Percentiles rank a stretch among this genome's conserved stretches.
Evolutionary conservation across 2,888 invertebrate species (phyloP).

Genomic region (Lissonota sp.): DNA sequence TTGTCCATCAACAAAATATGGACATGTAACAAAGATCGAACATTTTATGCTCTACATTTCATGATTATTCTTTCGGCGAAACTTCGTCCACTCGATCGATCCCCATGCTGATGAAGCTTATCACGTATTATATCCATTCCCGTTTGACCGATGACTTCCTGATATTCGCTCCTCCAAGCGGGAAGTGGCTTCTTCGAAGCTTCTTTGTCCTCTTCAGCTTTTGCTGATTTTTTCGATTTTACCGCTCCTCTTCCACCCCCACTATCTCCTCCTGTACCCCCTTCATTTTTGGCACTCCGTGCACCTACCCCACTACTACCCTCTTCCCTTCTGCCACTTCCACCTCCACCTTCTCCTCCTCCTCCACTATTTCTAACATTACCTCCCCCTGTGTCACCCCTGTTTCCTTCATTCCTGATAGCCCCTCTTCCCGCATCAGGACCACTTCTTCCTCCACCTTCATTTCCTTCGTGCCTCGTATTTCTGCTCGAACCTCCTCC

Average conservation of each 20-base stretch:
- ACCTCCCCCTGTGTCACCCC: no score
- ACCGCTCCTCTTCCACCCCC: not conserved
- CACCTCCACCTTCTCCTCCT: not conserved
- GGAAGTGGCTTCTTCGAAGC: conserved; percentile 80
- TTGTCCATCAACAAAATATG: no score
- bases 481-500: not conserved
- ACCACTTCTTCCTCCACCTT: not conserved
- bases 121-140: conserved; percentile 87
- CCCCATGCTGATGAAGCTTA: conserved; percentile 84
- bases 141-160: conserved; percentile 87
- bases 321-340: not conserved
- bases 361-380: not conserved
- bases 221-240: conserved; percentile 28
- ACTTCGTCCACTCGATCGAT: conserved; percentile 45
- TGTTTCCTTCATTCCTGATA: not conserved
- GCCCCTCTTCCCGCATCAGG: not conserved
- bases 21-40: not conserved
- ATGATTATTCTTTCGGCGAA: conserved; percentile 51
- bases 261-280: conserved; percentile 27
- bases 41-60: conserved; percentile 47
- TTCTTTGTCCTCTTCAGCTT: conserved; percentile 51
- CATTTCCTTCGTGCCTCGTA: not conserved
- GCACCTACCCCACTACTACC: not conserved
- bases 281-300: conserved; percentile 18
- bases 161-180: conserved; percentile 87